Percentiles rank a stretch among this genome's conserved stretches.
These are phyloP conservation scores for Cygnus olor DNA, from an alignment of 2,797 vertebrate genomes.

Conservation along the genomic window DNA sequence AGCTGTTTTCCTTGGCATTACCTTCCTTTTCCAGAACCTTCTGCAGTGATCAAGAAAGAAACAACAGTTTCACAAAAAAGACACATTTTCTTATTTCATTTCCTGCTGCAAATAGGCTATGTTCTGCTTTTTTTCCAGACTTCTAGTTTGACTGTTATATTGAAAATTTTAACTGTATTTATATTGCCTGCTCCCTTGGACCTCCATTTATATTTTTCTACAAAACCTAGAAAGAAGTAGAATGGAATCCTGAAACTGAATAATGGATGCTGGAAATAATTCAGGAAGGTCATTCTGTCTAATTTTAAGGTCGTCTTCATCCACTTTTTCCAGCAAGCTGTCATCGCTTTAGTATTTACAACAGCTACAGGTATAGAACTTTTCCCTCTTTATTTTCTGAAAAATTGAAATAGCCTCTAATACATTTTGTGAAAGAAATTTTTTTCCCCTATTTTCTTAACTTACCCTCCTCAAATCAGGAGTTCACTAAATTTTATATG, in stretches of 20 bases:
- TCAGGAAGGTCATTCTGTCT: neutral
- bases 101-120: neutral
- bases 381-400: neutral
- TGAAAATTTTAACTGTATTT: neutral
- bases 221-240: neutral
- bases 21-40: neutral
- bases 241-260: neutral
- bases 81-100: neutral
- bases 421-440: neutral
- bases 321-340: neutral
- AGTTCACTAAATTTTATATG: neutral
- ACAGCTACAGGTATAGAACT: neutral
- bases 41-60: neutral
- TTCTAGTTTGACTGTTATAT: neutral
- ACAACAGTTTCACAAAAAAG: neutral
- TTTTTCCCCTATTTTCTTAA: neutral
- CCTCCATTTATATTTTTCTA: neutral
- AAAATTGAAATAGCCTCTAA: neutral
- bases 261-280: neutral
- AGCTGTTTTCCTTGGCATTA: neutral
- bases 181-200: neutral
- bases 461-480: neutral
- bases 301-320: neutral
- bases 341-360: neutral
- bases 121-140: neutral